Conservation (phyloP, 2,113 vertebrate genomes). For the Coryphaenoides rupestris region DNA sequence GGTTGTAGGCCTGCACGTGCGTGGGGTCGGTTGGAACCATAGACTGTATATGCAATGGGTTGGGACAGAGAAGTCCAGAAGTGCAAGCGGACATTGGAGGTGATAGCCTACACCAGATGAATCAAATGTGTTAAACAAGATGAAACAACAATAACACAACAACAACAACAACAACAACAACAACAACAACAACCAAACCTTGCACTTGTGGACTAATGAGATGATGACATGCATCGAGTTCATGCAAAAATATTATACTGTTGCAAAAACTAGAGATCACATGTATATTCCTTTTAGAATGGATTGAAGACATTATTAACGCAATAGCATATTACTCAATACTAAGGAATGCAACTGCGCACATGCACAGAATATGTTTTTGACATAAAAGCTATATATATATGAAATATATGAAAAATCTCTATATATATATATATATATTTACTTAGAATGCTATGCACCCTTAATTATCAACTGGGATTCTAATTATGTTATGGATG, state of each 20-base stretch:
- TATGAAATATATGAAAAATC: slow-evolving; percentile 51
- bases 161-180: slow-evolving; percentile 26
- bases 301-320: slow-evolving; percentile 76
- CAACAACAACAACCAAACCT: slow-evolving; percentile 30
- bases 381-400: slow-evolving; percentile 73
- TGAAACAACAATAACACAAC: too few relatives aligned
- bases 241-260: slow-evolving; percentile 76
- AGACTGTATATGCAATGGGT: too few relatives aligned
- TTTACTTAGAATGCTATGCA: slow-evolving; percentile 83
- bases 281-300: slow-evolving; percentile 78
- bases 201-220: slow-evolving; percentile 48
- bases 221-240: slow-evolving; percentile 62
- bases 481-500: slow-evolving; percentile 80
- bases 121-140: background rate
- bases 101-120: slow-evolving; percentile 22
- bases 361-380: slow-evolving; percentile 82
- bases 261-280: slow-evolving; percentile 76
- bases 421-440: slow-evolving; percentile 72
- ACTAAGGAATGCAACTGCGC: slow-evolving; percentile 80
- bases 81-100: slow-evolving; percentile 34
- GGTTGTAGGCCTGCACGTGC: slow-evolving; percentile 46
- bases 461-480: slow-evolving; percentile 75
- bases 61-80: slow-evolving; percentile 28
- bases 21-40: slow-evolving; percentile 33
- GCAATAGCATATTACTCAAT: slow-evolving; percentile 79